Percentiles rank a stretch among this genome's conserved stretches.
phyloP scores from a whole-genome alignment of 2,888 invertebrate genomes.

The Digitonthophagus gazella region DNA sequence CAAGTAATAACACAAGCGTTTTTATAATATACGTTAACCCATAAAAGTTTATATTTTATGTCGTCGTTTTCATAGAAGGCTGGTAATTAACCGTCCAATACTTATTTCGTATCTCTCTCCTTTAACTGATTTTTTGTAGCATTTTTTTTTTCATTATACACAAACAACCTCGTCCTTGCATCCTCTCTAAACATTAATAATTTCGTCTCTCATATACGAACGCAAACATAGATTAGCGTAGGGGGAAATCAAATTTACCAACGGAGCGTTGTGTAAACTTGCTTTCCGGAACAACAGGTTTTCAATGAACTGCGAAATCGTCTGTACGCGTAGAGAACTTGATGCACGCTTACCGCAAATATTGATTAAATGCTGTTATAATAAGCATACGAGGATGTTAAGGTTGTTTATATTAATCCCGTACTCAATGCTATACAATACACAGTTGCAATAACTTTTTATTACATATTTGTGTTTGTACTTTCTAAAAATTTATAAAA shows the following conservation, averaged over 20 bases:
- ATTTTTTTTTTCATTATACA: too few relatives aligned
- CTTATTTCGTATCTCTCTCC: too few relatives aligned
- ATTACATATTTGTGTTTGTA: too few relatives aligned
- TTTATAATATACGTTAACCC: too few relatives aligned
- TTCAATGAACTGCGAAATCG: neutral
- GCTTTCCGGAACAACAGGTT: neutral
- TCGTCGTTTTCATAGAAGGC: too few relatives aligned
- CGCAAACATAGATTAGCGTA: neutral
- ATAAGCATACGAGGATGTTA: neutral
- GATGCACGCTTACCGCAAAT: neutral
- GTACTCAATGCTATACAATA: neutral
- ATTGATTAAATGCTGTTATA: neutral
- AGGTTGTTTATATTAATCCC: neutral
- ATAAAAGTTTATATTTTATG: too few relatives aligned
- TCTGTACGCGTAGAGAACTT: neutral
- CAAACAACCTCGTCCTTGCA: too few relatives aligned
- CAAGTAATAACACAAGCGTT: too few relatives aligned
- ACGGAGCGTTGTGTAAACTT: neutral
- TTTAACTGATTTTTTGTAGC: too few relatives aligned
- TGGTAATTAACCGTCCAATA: too few relatives aligned
- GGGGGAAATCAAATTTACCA: neutral
- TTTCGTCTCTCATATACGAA: neutral
- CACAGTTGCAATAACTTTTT: too few relatives aligned
- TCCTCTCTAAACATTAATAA: neutral
- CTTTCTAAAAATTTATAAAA: too few relatives aligned